These are phyloP conservation scores for Hemibates koningsi DNA, from an alignment of 2,113 vertebrate species.

Conservation along the genomic window DNA sequence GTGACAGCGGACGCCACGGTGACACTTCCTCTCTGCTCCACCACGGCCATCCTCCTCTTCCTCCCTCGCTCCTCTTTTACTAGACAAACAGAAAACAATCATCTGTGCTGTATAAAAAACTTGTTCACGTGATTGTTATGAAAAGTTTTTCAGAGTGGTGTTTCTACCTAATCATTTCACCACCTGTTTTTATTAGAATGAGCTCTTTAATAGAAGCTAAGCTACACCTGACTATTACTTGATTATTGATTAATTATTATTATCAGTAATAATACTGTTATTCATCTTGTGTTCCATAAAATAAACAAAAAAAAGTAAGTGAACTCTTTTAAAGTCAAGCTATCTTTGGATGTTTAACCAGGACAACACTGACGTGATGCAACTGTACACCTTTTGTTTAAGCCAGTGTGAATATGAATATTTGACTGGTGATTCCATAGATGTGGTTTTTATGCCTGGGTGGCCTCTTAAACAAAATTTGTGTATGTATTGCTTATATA, in stretches of 20 bases:
- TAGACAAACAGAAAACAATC: background rate
- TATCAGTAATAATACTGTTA: background rate
- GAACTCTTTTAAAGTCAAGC: accelerated
- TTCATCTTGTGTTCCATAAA: accelerated
- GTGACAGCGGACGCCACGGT: background rate
- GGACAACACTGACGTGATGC: background rate
- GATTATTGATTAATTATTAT: background rate
- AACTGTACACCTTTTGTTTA: background rate
- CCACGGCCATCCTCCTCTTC: slow-evolving; percentile 12
- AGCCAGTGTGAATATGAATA: background rate
- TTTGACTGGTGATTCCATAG: too few relatives aligned
- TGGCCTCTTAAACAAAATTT: background rate
- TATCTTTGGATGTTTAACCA: background rate
- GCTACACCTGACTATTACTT: accelerated
- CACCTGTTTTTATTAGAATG: background rate
- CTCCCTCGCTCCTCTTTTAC: background rate
- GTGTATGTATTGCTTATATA: background rate
- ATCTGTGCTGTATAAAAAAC: background rate
- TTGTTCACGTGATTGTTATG: background rate
- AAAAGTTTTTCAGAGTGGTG: background rate
- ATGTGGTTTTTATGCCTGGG: background rate
- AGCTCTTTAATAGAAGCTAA: background rate
- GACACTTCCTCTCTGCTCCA: background rate
- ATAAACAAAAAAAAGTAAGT: background rate
- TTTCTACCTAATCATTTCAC: background rate